A percentile compares a stretch with the other conserved stretches of the same genome.
These are phyloP conservation scores for Neoascia interrupta DNA, from an alignment of 2,888 invertebrate species.

Conservation along the genomic window DNA sequence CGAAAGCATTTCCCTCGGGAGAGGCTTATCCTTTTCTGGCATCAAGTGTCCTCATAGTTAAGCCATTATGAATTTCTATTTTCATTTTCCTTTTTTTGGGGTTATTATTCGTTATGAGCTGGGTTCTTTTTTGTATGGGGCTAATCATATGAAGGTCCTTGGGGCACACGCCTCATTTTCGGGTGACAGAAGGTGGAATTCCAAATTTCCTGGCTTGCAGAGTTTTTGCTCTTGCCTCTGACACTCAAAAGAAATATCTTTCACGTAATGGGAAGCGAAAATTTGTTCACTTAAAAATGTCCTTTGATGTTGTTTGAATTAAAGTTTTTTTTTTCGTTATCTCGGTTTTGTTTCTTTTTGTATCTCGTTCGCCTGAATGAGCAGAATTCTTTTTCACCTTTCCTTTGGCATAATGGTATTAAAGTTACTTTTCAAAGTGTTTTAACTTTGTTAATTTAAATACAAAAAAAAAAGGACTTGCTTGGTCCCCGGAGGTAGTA, in stretches of 20 bases:
- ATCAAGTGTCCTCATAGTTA: slow-evolving; percentile 41
- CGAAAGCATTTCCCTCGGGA: slow-evolving; percentile 14
- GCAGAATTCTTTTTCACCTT: too few species aligned
- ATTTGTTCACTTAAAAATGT: slow-evolving; percentile 44
- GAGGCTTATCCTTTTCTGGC: slow-evolving; percentile 36
- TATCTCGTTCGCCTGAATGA: too few species aligned
- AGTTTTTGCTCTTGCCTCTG: neutral
- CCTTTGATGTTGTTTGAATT: slow-evolving; percentile 58
- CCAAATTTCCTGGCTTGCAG: too few species aligned
- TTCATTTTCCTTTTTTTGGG: too few species aligned
- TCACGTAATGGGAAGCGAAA: slow-evolving; percentile 32
- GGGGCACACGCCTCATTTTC: slow-evolving; percentile 1
- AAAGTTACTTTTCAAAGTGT: too few species aligned
- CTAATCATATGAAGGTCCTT: too few species aligned
- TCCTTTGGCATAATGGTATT: too few species aligned
- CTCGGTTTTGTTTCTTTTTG: too few species aligned
- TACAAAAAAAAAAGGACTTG: too few species aligned
- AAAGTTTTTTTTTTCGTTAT: slow-evolving; percentile 30
- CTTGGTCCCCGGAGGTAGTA: too few species aligned
- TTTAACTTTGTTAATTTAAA: too few species aligned
- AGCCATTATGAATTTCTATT: slow-evolving; percentile 38
- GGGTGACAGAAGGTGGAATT: neutral
- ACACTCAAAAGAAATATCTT: neutral
- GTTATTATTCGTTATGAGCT: slow-evolving; percentile 25
- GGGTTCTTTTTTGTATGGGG: too few species aligned